A percentile compares a stretch with the other conserved stretches of the same genome.
phyloP scores from a whole-genome alignment of 2,797 vertebrate genomes.

The Limosa lapponica region DNA sequence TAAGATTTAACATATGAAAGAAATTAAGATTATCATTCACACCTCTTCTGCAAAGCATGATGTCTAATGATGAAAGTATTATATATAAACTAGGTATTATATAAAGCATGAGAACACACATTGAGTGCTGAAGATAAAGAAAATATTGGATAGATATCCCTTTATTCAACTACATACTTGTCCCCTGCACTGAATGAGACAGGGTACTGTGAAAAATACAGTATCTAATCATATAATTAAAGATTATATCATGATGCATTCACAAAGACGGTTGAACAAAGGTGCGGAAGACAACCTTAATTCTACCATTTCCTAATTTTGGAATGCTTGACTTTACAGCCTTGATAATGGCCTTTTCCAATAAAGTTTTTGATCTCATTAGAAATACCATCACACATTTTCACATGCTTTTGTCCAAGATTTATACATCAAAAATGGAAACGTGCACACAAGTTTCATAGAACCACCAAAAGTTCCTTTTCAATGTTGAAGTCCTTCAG shows the following conservation, averaged over 20 bases:
- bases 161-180: not conserved
- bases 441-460: not conserved
- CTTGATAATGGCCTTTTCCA: constrained; percentile 33
- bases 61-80: not conserved
- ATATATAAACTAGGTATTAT: not conserved
- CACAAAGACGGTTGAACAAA: constrained; percentile 44
- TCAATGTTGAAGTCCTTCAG: not conserved
- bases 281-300: constrained; percentile 3
- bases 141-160: constrained; percentile 19
- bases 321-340: constrained; percentile 45
- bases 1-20: constrained; percentile 18
- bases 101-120: not conserved
- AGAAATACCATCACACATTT: not conserved
- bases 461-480: not conserved
- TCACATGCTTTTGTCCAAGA: constrained; percentile 1
- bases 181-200: not conserved
- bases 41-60: not conserved
- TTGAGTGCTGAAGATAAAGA: not conserved
- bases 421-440: constrained; percentile 8
- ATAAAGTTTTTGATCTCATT: constrained; percentile 39
- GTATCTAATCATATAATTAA: constrained; percentile 55
- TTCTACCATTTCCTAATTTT: constrained; percentile 41
- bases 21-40: not conserved
- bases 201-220: constrained; percentile 16
- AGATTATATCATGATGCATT: constrained; percentile 45